A percentile compares a stretch with the other conserved stretches of the same genome.
phyloP scores from a whole-genome alignment of 2,797 vertebrate genomes.

The Etheostoma perlongum region DNA sequence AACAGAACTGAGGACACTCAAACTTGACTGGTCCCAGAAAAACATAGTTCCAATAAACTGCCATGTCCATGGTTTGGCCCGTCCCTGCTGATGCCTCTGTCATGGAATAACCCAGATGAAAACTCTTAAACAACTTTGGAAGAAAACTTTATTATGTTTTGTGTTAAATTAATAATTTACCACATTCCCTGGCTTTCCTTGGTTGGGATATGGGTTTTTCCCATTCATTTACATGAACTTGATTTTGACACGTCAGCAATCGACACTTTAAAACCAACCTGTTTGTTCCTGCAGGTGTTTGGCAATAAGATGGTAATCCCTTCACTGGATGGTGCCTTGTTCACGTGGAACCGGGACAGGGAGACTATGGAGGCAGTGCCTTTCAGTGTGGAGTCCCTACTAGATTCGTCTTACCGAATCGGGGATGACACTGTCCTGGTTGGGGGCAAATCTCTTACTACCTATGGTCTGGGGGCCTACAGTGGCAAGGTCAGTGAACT shows the following conservation, averaged over 20 bases:
- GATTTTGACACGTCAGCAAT: not conserved
- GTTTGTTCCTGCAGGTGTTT: conserved; percentile 87
- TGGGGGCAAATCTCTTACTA: conserved; percentile 95
- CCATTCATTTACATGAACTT: not conserved
- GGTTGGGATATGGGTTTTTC: not conserved
- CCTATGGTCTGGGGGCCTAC: conserved; percentile 93
- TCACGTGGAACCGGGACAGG: conserved; percentile 97
- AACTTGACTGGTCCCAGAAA: no score
- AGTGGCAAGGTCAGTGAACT: conserved; percentile 93
- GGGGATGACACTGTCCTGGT: conserved; percentile 97
- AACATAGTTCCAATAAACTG: no score
- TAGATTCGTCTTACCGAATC: conserved; percentile 96
- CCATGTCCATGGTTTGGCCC: no score
- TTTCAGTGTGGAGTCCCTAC: conserved; percentile 97
- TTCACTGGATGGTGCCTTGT: conserved; percentile 96
- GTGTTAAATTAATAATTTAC: not conserved
- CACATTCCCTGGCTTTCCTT: not conserved
- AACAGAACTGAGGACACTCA: no score
- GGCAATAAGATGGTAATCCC: conserved; percentile 98
- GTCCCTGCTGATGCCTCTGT: not conserved
- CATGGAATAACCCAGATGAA: not conserved
- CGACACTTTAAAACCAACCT: not conserved
- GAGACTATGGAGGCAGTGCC: conserved; percentile 98
- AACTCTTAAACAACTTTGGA: not conserved
- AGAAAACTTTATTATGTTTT: not conserved